Evolutionary conservation across 2,888 invertebrate genomes (phyloP).

Genomic region (Aradus depressus): DNA sequence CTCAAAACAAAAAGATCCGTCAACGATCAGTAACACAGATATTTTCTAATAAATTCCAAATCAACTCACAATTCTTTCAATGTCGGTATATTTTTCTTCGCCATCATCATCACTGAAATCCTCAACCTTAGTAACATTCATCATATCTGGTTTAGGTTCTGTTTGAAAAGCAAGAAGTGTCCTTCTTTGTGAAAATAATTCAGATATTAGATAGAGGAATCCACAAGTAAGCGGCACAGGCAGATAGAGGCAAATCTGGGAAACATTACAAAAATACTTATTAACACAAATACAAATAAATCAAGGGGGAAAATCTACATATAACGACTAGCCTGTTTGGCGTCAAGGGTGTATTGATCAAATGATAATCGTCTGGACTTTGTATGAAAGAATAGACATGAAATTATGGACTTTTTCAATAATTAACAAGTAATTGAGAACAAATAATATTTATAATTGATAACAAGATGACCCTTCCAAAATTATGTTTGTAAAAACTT

Average conservation of each 20-base stretch:
- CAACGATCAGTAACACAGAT: background rate
- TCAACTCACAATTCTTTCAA: background rate
- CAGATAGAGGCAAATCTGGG: constrained; percentile 54
- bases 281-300: too few relatives aligned
- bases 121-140: constrained; percentile 25
- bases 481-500: too few relatives aligned
- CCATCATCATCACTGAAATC: constrained; percentile 34
- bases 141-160: constrained; percentile 20
- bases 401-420: too few relatives aligned
- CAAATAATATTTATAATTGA: too few relatives aligned
- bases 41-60: background rate
- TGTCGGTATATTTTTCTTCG: constrained; percentile 35
- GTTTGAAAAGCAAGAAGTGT: constrained; percentile 19
- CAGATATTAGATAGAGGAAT: constrained; percentile 65
- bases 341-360: too few relatives aligned
- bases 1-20: too few relatives aligned
- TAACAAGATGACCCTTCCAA: too few relatives aligned
- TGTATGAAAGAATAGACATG: too few relatives aligned
- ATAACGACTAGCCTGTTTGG: too few relatives aligned
- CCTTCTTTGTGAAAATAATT: constrained; percentile 43
- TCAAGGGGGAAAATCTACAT: too few relatives aligned
- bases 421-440: too few relatives aligned
- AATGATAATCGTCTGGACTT: too few relatives aligned
- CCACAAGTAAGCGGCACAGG: constrained; percentile 71
- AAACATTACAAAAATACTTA: constrained; percentile 27